phyloP scores from a whole-genome alignment of 2,888 invertebrate species.

The Ceratothoa steindachneri region DNA sequence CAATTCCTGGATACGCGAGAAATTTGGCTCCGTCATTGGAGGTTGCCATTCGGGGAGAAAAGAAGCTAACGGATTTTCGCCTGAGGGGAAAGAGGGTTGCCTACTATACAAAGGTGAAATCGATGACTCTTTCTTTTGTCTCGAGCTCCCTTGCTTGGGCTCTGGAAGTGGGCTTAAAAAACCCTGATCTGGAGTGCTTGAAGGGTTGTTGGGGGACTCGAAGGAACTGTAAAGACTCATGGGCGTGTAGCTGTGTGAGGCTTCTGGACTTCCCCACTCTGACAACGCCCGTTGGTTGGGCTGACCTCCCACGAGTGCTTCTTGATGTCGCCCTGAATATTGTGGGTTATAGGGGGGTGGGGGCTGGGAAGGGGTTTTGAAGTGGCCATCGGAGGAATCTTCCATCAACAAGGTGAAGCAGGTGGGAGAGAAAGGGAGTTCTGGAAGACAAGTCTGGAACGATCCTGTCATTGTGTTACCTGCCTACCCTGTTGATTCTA shows the following conservation, averaged over 20 bases:
- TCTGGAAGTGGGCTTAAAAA: background rate
- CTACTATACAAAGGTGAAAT: background rate
- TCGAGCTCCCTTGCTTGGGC: background rate
- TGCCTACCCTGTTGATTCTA: background rate
- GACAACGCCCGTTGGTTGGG: background rate
- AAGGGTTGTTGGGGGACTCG: background rate
- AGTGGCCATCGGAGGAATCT: conserved; percentile 3
- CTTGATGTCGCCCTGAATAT: background rate
- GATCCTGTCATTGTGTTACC: background rate
- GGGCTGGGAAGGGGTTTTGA: background rate
- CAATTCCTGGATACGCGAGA: background rate
- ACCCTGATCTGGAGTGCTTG: background rate
- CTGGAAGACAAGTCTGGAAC: background rate
- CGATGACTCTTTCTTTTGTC: background rate
- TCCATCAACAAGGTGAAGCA: background rate
- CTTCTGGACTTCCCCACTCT: conserved; percentile 7
- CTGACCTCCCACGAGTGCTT: background rate
- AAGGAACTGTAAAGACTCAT: conserved; percentile 6
- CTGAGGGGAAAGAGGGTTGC: background rate
- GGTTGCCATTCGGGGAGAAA: background rate
- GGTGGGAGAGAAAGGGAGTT: conserved; percentile 1
- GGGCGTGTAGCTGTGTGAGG: background rate
- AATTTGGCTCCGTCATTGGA: background rate
- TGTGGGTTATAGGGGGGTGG: background rate
- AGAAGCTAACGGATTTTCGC: background rate